phyloP scores from a whole-genome alignment of 2,113 vertebrate genomes.

The Platysternon megacephalum region DNA sequence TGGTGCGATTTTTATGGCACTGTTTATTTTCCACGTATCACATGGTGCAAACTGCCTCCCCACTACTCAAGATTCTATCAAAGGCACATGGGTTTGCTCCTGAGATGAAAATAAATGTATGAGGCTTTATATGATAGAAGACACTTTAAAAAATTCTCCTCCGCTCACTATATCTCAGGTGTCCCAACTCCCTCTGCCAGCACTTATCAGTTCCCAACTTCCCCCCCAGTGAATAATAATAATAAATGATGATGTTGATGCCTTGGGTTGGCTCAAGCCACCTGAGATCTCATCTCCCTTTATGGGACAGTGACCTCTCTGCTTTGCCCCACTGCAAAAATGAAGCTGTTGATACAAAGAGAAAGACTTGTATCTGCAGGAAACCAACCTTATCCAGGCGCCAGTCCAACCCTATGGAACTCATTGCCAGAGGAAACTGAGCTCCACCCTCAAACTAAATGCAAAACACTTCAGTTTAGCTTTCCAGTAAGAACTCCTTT shows the following conservation, averaged over 20 bases:
- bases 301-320: not conserved
- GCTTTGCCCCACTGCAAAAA: not conserved
- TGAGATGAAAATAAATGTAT: not conserved
- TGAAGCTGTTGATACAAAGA: not conserved
- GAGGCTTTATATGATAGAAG: not conserved
- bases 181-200: not conserved
- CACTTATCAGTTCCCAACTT: not conserved
- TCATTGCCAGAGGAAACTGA: slow-evolving; percentile 14
- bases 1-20: not conserved
- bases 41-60: not conserved
- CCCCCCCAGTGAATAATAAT: not conserved
- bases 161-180: not conserved
- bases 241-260: not conserved
- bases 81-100: not conserved
- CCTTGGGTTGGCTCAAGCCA: not conserved
- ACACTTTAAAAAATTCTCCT: not conserved
- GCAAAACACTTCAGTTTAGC: not conserved
- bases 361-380: not conserved
- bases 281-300: not conserved
- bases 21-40: not conserved
- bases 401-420: not conserved
- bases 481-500: not conserved
- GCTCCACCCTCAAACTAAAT: not conserved
- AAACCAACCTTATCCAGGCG: not conserved
- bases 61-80: not conserved